Conservation (phyloP, 2,113 vertebrate species). For the Rhinopomastus cyanomelas region DNA sequence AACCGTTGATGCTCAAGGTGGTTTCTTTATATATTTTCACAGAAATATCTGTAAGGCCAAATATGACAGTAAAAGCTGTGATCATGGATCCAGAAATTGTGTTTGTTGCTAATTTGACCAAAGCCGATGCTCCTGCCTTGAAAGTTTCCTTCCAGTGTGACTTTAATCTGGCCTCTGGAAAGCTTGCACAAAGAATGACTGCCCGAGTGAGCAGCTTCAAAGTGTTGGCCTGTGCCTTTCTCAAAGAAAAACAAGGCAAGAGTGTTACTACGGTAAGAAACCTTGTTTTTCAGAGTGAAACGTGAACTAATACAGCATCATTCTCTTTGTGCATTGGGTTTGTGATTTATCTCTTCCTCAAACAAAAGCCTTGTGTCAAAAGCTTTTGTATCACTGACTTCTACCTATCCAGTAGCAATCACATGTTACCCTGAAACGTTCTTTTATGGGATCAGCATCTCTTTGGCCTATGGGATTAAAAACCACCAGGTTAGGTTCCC, state of each 20-base stretch:
- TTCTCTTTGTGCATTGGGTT: not conserved
- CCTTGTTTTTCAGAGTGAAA: not conserved
- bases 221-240: conserved; percentile 91
- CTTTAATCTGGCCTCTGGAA: conserved; percentile 73
- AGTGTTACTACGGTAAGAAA: conserved; percentile 85
- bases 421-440: not conserved
- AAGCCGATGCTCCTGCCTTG: conserved; percentile 87
- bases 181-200: conserved; percentile 75
- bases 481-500: not conserved
- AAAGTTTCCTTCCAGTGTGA: conserved; percentile 89
- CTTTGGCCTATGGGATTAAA: not conserved
- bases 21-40: not conserved
- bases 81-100: conserved; percentile 93
- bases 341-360: not conserved
- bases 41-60: conserved; percentile 61
- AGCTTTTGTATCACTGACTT: not conserved
- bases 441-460: not conserved
- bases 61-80: conserved; percentile 77
- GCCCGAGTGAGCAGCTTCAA: conserved; percentile 85
- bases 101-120: conserved; percentile 91
- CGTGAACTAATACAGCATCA: not conserved
- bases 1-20: not conserved
- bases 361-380: not conserved
- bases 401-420: not conserved
- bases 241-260: conserved; percentile 76